Evolutionary conservation across 2,113 vertebrate species (phyloP), one percentile per base, ranked within the genome.

Genomic region (Silurus glanis): DNA sequence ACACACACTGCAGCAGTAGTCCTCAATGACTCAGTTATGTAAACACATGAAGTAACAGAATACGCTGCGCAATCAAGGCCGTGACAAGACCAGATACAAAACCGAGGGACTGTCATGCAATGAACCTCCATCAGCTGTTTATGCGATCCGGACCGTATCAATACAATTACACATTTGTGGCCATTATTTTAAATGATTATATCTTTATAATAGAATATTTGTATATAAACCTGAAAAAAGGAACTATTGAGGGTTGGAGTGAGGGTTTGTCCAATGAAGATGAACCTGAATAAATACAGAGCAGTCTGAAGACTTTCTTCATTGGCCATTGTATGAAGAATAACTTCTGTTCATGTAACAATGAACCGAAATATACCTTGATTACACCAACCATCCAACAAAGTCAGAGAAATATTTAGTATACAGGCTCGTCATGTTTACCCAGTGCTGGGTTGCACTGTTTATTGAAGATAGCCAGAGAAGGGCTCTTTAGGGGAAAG

Each of bases 401-500:
- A 91, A 93, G 91, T 94, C 90, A 90, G 90, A 89, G 94, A 95
- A 95, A 95, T 95, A 95, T 95, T 95, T 95, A 92, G 92, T 94
- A 94, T 93, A 94, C 94, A 92, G 91, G 85, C 92, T 93, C 87
- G 88, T 93, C 89, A 88, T 95, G 95, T 95, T 95, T 95, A 95
- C 92, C 91, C 92, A 93, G 93, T 94, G 92, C 94, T 89, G 90
- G 93, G 92, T 95, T 95, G 94, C 94, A 94, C 91, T 95, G 94
- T 94, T 95, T 94, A 93, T 93, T 90, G 94, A 88, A 94, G 94
- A 95, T 94, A 92, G 92, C 92, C 93, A 93, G 93, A 91, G 91
- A 89, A 93, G 90, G 89, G 91, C 88, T 90, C 90, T 92, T 86
- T 91, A 91, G 90, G 94, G 90, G 91, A 91, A 90, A 93, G 91